Evolutionary conservation across 2,888 invertebrate genomes (phyloP).

Genomic region (Diabrotica balteata): DNA sequence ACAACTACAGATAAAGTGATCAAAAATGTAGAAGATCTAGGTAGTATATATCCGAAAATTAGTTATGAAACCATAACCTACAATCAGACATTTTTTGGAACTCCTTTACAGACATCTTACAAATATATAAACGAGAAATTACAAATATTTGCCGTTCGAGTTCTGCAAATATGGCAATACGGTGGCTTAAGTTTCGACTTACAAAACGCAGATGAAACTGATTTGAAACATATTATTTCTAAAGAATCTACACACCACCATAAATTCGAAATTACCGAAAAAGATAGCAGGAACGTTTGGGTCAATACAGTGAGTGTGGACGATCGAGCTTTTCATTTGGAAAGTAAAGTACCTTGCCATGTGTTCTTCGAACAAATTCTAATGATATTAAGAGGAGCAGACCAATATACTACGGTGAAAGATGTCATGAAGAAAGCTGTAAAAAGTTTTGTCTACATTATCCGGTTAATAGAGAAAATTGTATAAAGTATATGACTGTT

Average conservation of each 20-base stretch:
- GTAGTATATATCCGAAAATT: slow-evolving; percentile 54
- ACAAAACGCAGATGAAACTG: slow-evolving; percentile 9
- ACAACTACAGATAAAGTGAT: slow-evolving; percentile 12
- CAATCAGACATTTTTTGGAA: slow-evolving; percentile 61
- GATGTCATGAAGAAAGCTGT: slow-evolving; percentile 48
- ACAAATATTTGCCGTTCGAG: slow-evolving; percentile 63
- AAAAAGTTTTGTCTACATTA: slow-evolving; percentile 51
- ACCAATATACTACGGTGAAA: slow-evolving; percentile 38
- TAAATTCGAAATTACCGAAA: slow-evolving; percentile 40
- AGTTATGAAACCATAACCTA: slow-evolving; percentile 58
- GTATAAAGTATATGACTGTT: slow-evolving; percentile 32
- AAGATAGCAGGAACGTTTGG: slow-evolving; percentile 43
- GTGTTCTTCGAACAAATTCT: slow-evolving; percentile 59
- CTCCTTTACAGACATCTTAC: slow-evolving; percentile 64
- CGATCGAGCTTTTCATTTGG: slow-evolving; percentile 57
- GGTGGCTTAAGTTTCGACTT: slow-evolving; percentile 62
- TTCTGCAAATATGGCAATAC: slow-evolving; percentile 64
- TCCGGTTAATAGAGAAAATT: slow-evolving; percentile 50
- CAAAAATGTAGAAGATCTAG: slow-evolving; percentile 32
- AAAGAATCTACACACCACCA: slow-evolving; percentile 27
- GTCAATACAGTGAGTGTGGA: slow-evolving; percentile 50
- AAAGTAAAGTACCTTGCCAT: slow-evolving; percentile 58
- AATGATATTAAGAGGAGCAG: slow-evolving; percentile 46
- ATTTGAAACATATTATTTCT: slow-evolving; percentile 4
- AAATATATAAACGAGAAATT: slow-evolving; percentile 59